phyloP scores from a whole-genome alignment of 2,888 invertebrate species.

The Autographa pulchrina region DNA sequence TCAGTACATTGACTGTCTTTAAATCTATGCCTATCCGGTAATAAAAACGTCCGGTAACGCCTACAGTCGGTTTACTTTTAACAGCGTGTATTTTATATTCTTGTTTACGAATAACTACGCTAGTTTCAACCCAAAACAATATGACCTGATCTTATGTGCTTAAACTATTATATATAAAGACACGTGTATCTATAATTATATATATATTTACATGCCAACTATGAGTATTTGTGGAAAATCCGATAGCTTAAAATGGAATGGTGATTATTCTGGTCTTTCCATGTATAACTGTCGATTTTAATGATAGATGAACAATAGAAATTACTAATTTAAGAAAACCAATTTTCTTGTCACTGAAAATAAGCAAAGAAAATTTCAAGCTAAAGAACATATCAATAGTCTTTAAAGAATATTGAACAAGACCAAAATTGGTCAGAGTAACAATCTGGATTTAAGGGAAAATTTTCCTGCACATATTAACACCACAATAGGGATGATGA shows the following conservation, averaged over 20 bases:
- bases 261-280: neutral
- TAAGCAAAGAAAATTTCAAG: too few relatives aligned
- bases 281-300: neutral
- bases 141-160: slow-evolving; percentile 2
- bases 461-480: neutral
- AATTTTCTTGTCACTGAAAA: too few relatives aligned
- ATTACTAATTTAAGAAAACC: too few relatives aligned
- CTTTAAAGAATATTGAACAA: too few relatives aligned
- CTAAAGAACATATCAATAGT: too few relatives aligned
- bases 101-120: slow-evolving; percentile 8
- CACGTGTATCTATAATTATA: neutral
- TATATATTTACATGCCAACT: neutral
- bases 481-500: too few relatives aligned
- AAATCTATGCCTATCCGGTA: slow-evolving; percentile 31
- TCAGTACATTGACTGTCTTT: neutral
- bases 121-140: neutral
- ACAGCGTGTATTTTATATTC: slow-evolving; percentile 14
- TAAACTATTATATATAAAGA: neutral
- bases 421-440: too few relatives aligned
- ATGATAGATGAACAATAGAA: neutral
- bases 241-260: neutral
- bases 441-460: neutral
- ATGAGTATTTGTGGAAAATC: neutral
- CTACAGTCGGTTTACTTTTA: slow-evolving; percentile 21
- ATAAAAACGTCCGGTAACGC: slow-evolving; percentile 19